These are phyloP conservation scores for Notospermus geniculatus DNA, from an alignment of 1,140 invertebrate genomes.

Conservation along the genomic window DNA sequence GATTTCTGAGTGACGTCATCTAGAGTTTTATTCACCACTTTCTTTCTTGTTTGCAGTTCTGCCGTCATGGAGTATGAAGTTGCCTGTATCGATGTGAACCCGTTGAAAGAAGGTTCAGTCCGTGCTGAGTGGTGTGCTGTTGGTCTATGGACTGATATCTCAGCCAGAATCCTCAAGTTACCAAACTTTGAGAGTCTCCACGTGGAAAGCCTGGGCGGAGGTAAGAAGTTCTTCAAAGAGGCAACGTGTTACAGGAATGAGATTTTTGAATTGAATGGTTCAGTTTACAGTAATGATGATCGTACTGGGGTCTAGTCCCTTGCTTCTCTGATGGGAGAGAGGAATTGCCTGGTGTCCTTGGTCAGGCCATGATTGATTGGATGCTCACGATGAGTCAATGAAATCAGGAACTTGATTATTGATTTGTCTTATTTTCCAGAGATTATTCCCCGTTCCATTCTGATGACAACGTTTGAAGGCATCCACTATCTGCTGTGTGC, in stretches of 20 bases:
- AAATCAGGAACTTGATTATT: too few species aligned
- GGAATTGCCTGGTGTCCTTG: too few species aligned
- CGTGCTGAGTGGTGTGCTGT: conserved; percentile 79
- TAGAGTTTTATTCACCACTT: too few species aligned
- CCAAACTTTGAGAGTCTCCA: conserved; percentile 68
- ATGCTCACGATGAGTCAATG: too few species aligned
- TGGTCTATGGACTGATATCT: conserved; percentile 97
- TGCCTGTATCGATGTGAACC: conserved; percentile 92
- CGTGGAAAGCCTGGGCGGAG: conserved; percentile 83
- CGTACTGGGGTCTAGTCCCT: too few species aligned
- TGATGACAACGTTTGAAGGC: conserved; percentile 92
- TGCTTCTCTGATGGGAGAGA: too few species aligned
- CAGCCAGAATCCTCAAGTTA: conserved; percentile 77
- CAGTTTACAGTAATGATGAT: too few species aligned
- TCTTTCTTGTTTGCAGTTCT: conserved; percentile 33
- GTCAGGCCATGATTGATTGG: too few species aligned
- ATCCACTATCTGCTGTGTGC: conserved; percentile 77
- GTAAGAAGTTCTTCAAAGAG: too few species aligned
- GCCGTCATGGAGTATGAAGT: conserved; percentile 84
- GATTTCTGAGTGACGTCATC: too few species aligned
- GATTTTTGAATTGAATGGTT: too few species aligned
- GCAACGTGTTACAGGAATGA: too few species aligned
- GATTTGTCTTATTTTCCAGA: conserved; percentile 62
- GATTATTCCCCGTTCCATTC: conserved; percentile 91
- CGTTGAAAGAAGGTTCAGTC: conserved; percentile 63